Evolutionary conservation across 1,140 invertebrate species (phyloP), one percentile per base, ranked within the genome.

Genomic region (Pristionchus pacificus): DNA sequence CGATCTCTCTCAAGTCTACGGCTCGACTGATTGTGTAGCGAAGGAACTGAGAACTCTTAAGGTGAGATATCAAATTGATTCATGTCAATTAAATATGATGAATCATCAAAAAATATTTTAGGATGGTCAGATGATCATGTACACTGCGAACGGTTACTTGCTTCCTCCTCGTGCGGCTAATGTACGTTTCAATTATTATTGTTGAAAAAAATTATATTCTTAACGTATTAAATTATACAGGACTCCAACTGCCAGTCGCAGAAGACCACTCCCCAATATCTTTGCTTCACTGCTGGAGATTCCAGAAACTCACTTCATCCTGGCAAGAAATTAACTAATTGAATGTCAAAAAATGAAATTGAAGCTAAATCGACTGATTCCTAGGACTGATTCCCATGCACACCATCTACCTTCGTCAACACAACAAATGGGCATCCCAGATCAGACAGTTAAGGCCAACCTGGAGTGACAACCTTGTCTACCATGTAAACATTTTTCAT

Each of bases 271-370:
- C 38, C 38, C 6, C 6, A 19, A 49, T 64, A 68, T 27, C 68
- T 57, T 24, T 73, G 71, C 29, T 73, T 73, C 66, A 31, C 55
- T 2, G 59, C 59, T 28, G 71, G 71, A 15, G 71, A 73, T n/a
- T 73, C 68, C 66, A 55, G 71, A 31, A 73, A 73, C 29, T 73
- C 58, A 1, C 71, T 73, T 64, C 71, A 73, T 28, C 71, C 71
- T 25, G 71, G 71, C 19, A 49, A 49, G 38, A 49, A 19, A 49
- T 49, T 19, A 49, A n/a, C n/a, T n/a, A n/a, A n/a, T n/a, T n/a
- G n/a, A n/a, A n/a, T n/a, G n/a, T n/a, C n/a, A n/a, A n/a, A n/a
- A 10, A 19, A 49, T 49, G 38, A 25, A 65, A 38, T 2, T 2
- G 19, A 15, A 29, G 13, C 19, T 27, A 19, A 28, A 29, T 19